phyloP scores from a whole-genome alignment of 2,797 vertebrate genomes.

The Acrossocheilus wenchowensis region DNA sequence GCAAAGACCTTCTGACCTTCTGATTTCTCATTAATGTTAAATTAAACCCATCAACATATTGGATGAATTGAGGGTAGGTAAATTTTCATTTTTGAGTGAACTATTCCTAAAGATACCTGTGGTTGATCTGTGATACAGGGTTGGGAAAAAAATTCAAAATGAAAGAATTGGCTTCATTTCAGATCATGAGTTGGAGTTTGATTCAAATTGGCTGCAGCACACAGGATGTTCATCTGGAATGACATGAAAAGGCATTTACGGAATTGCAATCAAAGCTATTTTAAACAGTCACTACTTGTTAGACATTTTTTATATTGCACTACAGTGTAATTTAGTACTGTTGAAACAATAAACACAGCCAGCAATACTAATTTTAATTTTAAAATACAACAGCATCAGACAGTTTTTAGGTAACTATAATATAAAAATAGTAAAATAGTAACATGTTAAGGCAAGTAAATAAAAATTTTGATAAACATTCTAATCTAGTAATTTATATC shows the following conservation, averaged over 20 bases:
- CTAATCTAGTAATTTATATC: not conserved
- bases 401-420: not conserved
- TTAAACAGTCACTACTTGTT: not conserved
- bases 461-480: not conserved
- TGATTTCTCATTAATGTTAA: too few relatives aligned
- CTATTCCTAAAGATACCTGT: not conserved
- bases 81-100: not conserved
- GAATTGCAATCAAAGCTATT: not conserved
- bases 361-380: not conserved
- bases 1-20: too few relatives aligned
- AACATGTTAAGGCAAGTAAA: too few relatives aligned
- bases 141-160: not conserved
- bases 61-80: not conserved
- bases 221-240: not conserved
- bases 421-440: too few relatives aligned
- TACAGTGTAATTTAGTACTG: not conserved
- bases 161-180: not conserved
- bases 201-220: not conserved
- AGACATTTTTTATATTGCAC: not conserved
- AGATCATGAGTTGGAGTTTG: not conserved
- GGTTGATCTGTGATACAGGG: not conserved
- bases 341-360: not conserved
- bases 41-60: too few relatives aligned
- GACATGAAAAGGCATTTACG: not conserved
- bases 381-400: not conserved